Base-by-base conservation (phyloP, 1,140 invertebrate genomes). In the Phocides pigmalion region DNA sequence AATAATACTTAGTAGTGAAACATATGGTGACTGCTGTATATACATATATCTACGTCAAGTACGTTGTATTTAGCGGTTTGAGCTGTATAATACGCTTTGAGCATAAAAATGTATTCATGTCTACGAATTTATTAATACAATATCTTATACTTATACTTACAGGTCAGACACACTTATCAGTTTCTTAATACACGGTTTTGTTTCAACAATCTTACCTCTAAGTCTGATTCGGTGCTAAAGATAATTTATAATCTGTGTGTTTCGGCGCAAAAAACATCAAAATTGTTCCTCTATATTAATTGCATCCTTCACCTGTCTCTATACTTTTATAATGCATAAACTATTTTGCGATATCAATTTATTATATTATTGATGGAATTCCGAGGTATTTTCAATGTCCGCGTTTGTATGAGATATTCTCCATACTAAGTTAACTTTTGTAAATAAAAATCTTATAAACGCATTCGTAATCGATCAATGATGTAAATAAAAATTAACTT, bases 221-320 rank as follows among this genome's bases (percentile, higher is more conserved):
- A 44, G 41, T 44, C 41, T 44, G 41, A 44, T 44, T 44, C 15
- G 41, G 41, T 44, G 41, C 41, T 44, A 44, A 44, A 44, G 41
- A 44, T 44, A 8, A 28, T 28, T 28, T 6, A 11, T 8, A 42
- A 11, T 44, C 4, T 11, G 17, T 9, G n/a, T n/a, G 11, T 44
- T 19, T 44, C 41, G 11, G 41, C 16, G 8, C 15, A 19, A 8
- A 19, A 44, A 28, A 28, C 9, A 4, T 14, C 37, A 16, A 17
- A 42, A 42, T 8, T 42, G 39, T 17, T 42, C 39, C 15, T 41
- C 12, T 41, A 6, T 3, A 41, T 16, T 14, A 14, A 8, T 41
- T 41, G 39, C 12, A 41, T 8, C 25, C 2, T 41, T 15, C 4
- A 14, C 6, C 39, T 41, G 16, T 16, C 39, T 41, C 0, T 41